These are phyloP conservation scores for Sylvietta virens DNA, from an alignment of 2,113 vertebrate genomes.

Conservation along the genomic window DNA sequence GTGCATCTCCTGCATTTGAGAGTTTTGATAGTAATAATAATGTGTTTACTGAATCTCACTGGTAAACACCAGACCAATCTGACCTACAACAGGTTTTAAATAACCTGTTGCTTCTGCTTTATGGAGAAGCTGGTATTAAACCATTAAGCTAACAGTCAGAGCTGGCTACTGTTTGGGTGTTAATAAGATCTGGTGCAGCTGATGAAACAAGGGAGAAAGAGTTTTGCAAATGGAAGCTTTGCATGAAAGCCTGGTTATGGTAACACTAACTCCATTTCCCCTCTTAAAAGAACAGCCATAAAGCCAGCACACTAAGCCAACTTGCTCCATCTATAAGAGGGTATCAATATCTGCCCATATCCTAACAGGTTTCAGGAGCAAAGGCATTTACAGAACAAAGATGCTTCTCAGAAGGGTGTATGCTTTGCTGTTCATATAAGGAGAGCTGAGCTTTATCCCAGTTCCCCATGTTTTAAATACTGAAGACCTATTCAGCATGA, in stretches of 20 bases:
- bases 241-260: background rate
- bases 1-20: background rate
- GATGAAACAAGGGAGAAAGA: background rate
- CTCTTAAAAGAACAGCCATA: background rate
- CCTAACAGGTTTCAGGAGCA: background rate
- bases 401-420: background rate
- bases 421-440: background rate
- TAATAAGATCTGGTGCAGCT: background rate
- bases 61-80: background rate
- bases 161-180: constrained; percentile 7
- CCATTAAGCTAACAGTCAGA: constrained; percentile 20
- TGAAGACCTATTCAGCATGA: background rate
- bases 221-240: background rate
- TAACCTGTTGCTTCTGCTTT: background rate
- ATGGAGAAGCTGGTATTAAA: constrained; percentile 40
- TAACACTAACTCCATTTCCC: background rate
- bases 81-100: constrained; percentile 41
- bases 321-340: background rate
- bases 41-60: background rate
- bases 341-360: background rate
- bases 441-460: background rate
- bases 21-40: background rate
- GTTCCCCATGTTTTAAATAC: background rate
- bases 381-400: background rate
- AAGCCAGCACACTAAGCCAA: background rate